Evolutionary conservation across 2,888 invertebrate genomes (phyloP).

Genomic region (Drepanosiphum platanoidis): DNA sequence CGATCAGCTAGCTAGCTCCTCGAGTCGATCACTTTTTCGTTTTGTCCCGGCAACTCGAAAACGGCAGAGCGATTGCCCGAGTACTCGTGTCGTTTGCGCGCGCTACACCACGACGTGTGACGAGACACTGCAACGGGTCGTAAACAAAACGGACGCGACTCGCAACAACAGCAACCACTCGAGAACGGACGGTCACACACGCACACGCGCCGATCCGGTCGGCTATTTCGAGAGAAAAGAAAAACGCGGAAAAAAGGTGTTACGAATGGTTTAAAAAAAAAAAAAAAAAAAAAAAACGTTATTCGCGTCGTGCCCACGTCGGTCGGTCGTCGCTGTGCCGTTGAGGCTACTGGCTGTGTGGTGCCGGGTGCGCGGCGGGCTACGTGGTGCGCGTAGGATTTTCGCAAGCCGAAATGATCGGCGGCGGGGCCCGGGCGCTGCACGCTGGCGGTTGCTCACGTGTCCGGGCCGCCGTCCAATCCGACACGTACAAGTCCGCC

Average conservation of each 20-base stretch:
- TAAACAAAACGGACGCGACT: not conserved
- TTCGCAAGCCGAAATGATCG: constrained; percentile 61
- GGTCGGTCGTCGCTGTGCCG: constrained; percentile 27
- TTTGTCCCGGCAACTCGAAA: not conserved
- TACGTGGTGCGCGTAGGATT: constrained; percentile 60
- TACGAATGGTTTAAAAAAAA: not conserved
- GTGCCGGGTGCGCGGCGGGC: constrained; percentile 51
- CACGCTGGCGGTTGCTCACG: constrained; percentile 61
- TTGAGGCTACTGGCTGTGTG: constrained; percentile 48
- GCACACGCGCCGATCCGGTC: not conserved
- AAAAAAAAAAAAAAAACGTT: not conserved
- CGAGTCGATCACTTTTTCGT: not conserved
- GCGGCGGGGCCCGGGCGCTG: constrained; percentile 61
- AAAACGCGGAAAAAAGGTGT: constrained; percentile 24
- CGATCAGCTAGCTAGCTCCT: not conserved
- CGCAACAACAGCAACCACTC: not conserved
- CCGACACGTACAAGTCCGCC: constrained; percentile 55
- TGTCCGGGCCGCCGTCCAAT: constrained; percentile 58
- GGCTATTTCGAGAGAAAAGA: not conserved
- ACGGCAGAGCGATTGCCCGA: not conserved
- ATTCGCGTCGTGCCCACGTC: not conserved
- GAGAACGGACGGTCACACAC: not conserved
- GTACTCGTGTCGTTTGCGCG: not conserved
- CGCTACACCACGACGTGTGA: too few relatives aligned
- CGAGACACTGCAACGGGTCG: not conserved